A percentile compares a stretch with the other conserved stretches of the same genome.
Conservation (phyloP, 1,140 invertebrate genomes). For the Colletes gigas region DNA sequence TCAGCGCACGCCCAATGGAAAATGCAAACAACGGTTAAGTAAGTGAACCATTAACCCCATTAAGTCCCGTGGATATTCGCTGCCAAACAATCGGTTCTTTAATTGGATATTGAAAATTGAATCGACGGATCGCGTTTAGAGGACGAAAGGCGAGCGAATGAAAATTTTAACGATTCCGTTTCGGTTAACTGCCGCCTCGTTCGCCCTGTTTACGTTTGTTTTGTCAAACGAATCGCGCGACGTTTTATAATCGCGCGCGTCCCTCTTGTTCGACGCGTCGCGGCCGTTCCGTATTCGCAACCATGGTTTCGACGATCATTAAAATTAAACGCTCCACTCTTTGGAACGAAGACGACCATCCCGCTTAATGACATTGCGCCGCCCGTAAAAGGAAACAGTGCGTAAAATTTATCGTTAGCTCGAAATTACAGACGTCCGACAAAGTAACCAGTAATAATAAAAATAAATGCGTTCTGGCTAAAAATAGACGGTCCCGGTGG, state of each 20-base stretch:
- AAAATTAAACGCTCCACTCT: conserved; percentile 8
- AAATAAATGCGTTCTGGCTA: not conserved
- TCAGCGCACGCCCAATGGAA: too few relatives aligned
- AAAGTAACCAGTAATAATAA: conserved; percentile 25
- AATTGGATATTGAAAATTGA: too few relatives aligned
- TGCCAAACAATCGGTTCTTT: too few relatives aligned
- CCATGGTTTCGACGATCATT: conserved; percentile 3
- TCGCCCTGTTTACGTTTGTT: not conserved
- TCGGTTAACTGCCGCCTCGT: not conserved
- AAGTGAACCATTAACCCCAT: too few relatives aligned
- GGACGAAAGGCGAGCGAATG: too few relatives aligned
- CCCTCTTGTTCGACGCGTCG: not conserved
- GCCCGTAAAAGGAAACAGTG: conserved; percentile 6
- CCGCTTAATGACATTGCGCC: conserved; percentile 17
- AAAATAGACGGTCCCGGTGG: not conserved
- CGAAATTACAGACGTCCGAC: conserved; percentile 22
- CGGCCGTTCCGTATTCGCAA: not conserved
- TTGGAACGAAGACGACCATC: not conserved
- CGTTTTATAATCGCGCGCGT: not conserved
- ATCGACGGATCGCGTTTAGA: too few relatives aligned
- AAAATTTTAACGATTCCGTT: not conserved
- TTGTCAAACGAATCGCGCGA: not conserved
- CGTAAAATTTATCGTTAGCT: conserved; percentile 22
- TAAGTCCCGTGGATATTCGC: too few relatives aligned
- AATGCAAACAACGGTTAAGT: too few relatives aligned